phyloP scores from a whole-genome alignment of 2,888 invertebrate species.

The Fabriciana adippe region DNA sequence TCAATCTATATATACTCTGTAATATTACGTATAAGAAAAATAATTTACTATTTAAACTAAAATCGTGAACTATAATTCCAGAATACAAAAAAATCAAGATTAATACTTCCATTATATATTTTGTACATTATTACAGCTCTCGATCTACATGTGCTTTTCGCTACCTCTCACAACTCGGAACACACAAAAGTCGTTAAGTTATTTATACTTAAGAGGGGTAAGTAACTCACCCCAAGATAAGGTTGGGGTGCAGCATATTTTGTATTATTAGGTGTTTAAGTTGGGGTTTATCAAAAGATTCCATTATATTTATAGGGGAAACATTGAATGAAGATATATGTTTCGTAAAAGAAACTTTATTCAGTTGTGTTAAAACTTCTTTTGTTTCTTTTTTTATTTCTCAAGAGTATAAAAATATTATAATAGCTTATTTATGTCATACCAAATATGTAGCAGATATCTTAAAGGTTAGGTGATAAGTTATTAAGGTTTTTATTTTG shows the following conservation, averaged over 20 bases:
- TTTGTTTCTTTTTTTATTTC: neutral
- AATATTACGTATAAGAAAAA: no score
- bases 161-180: slow-evolving; percentile 42
- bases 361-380: slow-evolving; percentile 3
- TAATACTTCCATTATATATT: neutral
- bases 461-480: neutral
- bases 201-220: slow-evolving; percentile 66
- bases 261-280: slow-evolving; percentile 51
- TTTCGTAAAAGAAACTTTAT: slow-evolving; percentile 20
- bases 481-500: neutral
- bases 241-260: slow-evolving; percentile 53
- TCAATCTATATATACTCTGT: no score
- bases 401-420: neutral
- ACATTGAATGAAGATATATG: slow-evolving; percentile 24
- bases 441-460: neutral
- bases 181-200: slow-evolving; percentile 58
- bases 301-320: slow-evolving; percentile 38
- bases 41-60: no score
- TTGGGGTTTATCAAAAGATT: slow-evolving; percentile 39
- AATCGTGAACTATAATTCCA: no score
- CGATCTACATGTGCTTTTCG: slow-evolving; percentile 33
- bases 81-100: neutral
- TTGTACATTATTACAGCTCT: neutral
- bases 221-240: slow-evolving; percentile 50
- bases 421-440: slow-evolving; percentile 14